Conservation (phyloP, 2,113 vertebrate genomes). For the Brachyhypopomus occidentalis region DNA sequence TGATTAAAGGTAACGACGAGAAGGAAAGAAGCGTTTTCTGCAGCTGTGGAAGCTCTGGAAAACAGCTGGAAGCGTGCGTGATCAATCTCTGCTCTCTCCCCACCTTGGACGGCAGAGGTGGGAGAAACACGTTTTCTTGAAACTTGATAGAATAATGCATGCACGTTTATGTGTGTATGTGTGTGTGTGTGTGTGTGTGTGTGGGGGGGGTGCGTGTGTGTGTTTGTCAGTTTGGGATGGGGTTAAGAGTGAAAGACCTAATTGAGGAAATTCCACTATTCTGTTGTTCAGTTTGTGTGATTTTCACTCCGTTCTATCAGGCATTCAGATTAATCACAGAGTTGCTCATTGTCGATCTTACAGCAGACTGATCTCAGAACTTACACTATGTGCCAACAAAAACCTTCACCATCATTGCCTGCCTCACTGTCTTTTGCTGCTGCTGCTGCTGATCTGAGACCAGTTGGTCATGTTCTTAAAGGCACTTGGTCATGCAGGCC, state of each 20-base stretch:
- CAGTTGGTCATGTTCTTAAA: not conserved
- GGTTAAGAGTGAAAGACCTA: not conserved
- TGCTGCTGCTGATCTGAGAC: not conserved
- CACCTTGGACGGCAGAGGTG: conserved; percentile 22
- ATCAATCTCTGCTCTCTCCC: conserved; percentile 36
- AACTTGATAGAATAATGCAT: conserved; percentile 30
- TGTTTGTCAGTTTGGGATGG: not conserved
- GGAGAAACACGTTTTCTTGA: conserved; percentile 15
- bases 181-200: not conserved
- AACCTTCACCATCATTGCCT: not conserved
- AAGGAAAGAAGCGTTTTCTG: conserved; percentile 26
- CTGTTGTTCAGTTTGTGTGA: conserved; percentile 13
- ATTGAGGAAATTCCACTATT: conserved; percentile 1
- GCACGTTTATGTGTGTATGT: conserved; percentile 1
- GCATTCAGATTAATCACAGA: not conserved
- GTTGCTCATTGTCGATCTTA: too few relatives aligned
- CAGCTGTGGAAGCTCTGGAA: conserved; percentile 33
- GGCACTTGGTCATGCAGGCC: too few relatives aligned
- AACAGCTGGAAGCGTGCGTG: not conserved
- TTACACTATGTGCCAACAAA: not conserved
- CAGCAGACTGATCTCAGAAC: too few relatives aligned
- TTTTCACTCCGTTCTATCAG: not conserved
- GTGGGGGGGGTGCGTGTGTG: not conserved
- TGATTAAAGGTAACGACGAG: conserved; percentile 49
- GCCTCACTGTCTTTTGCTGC: not conserved